Base-by-base conservation (phyloP, 2,888 invertebrate genomes). In the Harpalus rubripes region DNA sequence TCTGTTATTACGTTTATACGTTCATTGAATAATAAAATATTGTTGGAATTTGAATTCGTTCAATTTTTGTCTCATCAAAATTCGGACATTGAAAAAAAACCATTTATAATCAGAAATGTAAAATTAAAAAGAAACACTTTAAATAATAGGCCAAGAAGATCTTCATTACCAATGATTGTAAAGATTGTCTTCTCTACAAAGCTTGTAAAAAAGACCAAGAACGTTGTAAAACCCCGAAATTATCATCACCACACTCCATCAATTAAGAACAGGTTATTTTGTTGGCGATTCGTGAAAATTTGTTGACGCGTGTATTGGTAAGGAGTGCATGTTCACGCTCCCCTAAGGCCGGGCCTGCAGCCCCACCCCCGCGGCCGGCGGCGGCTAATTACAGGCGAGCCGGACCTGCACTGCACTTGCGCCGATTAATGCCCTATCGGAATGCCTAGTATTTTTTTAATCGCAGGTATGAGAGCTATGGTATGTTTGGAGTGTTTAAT, bases 391-490 rank as follows among this genome's bases (percentile, higher is more conserved):
- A 74, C 72, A 74, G 72, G 18, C 44, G 72, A 74, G 72, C 72
- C 72, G 72, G 72, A 12, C 72, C 72, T 74, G 72, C 72, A 41
- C 72, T 63, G 44, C 44, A 22, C 63, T 26, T 63, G 41, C 26
- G 44, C 44, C 72, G 72, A 44, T 74, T 74, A 44, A 74, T 74
- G 72, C 44, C 72, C 72, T 41, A 44, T 68, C 18, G 72, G 72
- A 74, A 74, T 74, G 72, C 41, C 41, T 74, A 74, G 72, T 74
- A 74, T 74, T 74, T 74, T 68, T 74, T 74, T 74, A 74, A 74
- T 74, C 72, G 72, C 44, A 44, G 72, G 44, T 74, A 74, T 74
- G 72, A 74, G 26, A 74, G 72, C 44, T 74, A 74, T 74, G 72
- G 41, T 52, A 52, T 74, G 72, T 74, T 74, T 74, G 44, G 72